Evolutionary conservation across 1,140 invertebrate genomes (phyloP).

Genomic region (Augochlora pura): DNA sequence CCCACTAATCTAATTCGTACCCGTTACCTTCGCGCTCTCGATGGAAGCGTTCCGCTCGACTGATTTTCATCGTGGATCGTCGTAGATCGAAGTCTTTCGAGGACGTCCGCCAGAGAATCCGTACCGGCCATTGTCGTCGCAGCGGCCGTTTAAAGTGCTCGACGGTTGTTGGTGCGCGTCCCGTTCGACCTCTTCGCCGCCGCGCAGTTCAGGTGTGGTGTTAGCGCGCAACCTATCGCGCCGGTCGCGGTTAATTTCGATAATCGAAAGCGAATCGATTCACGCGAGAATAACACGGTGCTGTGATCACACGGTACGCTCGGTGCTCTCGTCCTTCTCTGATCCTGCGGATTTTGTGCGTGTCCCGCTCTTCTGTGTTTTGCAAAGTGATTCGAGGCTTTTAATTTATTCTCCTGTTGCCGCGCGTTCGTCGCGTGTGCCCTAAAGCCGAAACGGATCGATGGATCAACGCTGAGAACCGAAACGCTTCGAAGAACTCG

Average conservation of each 20-base stretch:
- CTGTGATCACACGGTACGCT: background rate
- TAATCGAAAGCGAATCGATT: background rate
- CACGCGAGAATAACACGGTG: background rate
- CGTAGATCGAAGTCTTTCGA: background rate
- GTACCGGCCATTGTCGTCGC: background rate
- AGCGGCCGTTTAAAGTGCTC: background rate
- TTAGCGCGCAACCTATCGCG: background rate
- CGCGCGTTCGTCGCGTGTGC: background rate
- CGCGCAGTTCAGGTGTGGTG: too few species aligned
- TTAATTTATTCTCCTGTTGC: background rate
- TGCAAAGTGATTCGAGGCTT: too few species aligned
- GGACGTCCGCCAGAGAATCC: background rate
- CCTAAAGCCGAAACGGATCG: constrained; percentile 8
- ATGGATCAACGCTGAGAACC: constrained; percentile 32
- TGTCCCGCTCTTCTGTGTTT: background rate
- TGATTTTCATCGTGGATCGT: background rate
- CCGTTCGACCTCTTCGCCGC: too few species aligned
- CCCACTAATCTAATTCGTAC: constrained; percentile 61
- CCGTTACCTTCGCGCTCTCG: constrained; percentile 24
- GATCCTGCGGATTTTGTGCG: background rate
- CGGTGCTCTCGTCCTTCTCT: background rate
- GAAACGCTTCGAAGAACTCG: background rate
- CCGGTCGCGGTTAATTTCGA: background rate
- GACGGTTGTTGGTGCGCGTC: background rate
- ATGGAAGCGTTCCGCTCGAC: constrained; percentile 9